phyloP scores from a whole-genome alignment of 1,140 invertebrate species.

The Apolygus lucorum region DNA sequence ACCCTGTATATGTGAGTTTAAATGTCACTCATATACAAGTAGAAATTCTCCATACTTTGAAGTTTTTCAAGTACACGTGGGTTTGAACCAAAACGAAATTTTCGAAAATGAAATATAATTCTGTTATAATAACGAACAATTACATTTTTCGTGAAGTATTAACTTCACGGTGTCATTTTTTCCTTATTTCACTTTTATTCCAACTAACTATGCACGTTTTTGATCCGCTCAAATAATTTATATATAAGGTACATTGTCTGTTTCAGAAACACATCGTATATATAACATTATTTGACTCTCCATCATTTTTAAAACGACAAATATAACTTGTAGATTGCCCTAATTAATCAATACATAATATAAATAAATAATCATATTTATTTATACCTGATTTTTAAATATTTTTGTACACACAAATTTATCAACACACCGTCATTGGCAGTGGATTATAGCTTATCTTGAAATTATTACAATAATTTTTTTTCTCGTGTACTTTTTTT shows the following conservation, averaged over 20 bases:
- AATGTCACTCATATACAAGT: too few species aligned
- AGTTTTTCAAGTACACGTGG: too few species aligned
- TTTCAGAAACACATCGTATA: background rate
- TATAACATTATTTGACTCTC: background rate
- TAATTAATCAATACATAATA: slow-evolving; percentile 8
- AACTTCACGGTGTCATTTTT: background rate
- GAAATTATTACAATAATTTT: slow-evolving; percentile 7
- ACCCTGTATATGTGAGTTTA: too few species aligned
- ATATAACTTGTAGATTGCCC: slow-evolving; percentile 13
- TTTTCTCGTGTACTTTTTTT: background rate
- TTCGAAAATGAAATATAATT: slow-evolving; percentile 20
- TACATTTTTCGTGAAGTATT: background rate
- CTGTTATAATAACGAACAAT: slow-evolving; percentile 16
- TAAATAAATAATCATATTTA: slow-evolving; percentile 8
- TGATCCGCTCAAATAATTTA: background rate
- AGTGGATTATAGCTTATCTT: slow-evolving; percentile 15
- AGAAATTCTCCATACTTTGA: too few species aligned
- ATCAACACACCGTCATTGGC: slow-evolving; percentile 11
- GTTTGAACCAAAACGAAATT: background rate
- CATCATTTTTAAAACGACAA: slow-evolving; percentile 7
- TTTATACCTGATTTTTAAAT: background rate
- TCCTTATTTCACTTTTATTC: slow-evolving; percentile 1
- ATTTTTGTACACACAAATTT: slow-evolving; percentile 14
- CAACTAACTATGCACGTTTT: slow-evolving; percentile 7
- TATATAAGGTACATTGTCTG: slow-evolving; percentile 2